These are phyloP conservation scores for Cyanistes caeruleus DNA, from an alignment of 2,113 vertebrate genomes.

Conservation along the genomic window DNA sequence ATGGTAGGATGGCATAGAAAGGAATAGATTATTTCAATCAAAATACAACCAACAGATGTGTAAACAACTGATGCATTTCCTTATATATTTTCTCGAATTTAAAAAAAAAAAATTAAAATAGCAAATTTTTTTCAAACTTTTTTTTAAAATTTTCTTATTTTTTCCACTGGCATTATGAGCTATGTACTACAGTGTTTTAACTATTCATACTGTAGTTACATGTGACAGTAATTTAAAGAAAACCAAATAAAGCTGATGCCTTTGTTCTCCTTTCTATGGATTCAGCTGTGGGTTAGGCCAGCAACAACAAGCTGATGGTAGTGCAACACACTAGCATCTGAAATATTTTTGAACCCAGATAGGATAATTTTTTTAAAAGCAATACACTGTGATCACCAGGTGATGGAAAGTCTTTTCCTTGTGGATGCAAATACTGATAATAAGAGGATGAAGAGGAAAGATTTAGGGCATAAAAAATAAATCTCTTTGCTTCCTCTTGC, in stretches of 20 bases:
- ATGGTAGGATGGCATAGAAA: background rate
- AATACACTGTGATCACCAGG: background rate
- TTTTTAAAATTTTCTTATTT: background rate
- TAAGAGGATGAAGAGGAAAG: constrained; percentile 32
- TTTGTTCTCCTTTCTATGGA: background rate
- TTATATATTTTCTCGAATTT: background rate
- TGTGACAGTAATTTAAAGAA: background rate
- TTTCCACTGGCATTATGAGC: background rate
- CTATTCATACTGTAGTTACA: background rate
- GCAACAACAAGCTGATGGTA: background rate
- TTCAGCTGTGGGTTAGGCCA: background rate
- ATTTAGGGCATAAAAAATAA: constrained; percentile 33
- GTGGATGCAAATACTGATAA: background rate
- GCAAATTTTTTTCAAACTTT: background rate
- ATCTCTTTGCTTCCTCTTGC: background rate
- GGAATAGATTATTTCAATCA: background rate
- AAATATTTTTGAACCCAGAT: background rate
- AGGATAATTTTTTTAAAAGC: constrained; percentile 38
- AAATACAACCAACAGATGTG: background rate
- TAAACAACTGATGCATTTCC: background rate
- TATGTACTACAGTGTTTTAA: background rate
- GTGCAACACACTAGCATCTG: background rate
- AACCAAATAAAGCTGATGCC: background rate
- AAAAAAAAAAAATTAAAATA: background rate
- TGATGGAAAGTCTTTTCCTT: background rate